A percentile compares a stretch with the other conserved stretches of the same genome.
Evolutionary conservation across 2,797 vertebrate species (phyloP).

Genomic region (Nasua narica): DNA sequence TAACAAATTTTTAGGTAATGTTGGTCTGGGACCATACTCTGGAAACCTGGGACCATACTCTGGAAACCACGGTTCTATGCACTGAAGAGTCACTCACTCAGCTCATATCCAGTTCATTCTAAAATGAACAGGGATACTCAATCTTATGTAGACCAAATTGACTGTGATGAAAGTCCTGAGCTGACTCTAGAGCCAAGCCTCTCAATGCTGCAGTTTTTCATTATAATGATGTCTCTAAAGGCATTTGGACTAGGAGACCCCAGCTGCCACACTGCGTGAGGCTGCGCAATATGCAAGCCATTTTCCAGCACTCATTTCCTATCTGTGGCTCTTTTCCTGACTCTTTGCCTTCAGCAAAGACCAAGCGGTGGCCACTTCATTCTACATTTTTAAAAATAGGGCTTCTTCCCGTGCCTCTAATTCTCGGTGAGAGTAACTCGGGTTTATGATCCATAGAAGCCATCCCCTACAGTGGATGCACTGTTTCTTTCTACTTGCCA

Average conservation of each 20-base stretch:
- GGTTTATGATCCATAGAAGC: constrained; percentile 50
- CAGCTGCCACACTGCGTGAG: not conserved
- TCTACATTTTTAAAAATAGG: constrained; percentile 25
- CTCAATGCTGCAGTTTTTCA: not conserved
- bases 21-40: not conserved
- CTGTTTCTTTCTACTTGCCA: constrained; percentile 44
- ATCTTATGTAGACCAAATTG: not conserved
- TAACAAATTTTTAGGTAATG: not conserved
- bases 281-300: not conserved
- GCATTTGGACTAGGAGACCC: not conserved
- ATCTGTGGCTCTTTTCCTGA: not conserved
- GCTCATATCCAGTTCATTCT: not conserved
- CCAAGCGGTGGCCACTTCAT: not conserved
- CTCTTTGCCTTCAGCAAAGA: not conserved
- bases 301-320: not conserved
- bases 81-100: not conserved
- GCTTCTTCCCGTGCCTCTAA: constrained; percentile 28
- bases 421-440: not conserved
- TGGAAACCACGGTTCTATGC: not conserved
- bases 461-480: constrained; percentile 6
- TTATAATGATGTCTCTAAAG: not conserved
- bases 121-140: not conserved
- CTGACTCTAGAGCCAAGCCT: not conserved
- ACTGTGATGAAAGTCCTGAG: not conserved
- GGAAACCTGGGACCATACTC: not conserved